These are phyloP conservation scores for Cyprinodon tularosa DNA, from an alignment of 2,113 vertebrate species.

Conservation along the genomic window DNA sequence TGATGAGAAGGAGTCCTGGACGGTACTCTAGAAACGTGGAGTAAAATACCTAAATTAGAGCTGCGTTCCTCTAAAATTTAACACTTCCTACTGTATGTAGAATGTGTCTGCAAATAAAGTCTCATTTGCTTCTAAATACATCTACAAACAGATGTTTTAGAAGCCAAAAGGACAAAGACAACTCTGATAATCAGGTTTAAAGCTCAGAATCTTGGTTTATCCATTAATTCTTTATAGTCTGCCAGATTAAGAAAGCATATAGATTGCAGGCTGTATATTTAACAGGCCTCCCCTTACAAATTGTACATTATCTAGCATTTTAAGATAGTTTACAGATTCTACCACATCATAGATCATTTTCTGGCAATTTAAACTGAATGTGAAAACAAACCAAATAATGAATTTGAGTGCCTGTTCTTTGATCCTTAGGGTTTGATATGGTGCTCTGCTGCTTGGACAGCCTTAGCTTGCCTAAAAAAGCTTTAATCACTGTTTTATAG, in stretches of 20 bases:
- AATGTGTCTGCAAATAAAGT: background rate
- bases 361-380: background rate
- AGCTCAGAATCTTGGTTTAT: background rate
- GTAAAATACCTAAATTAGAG: background rate
- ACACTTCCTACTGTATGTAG: background rate
- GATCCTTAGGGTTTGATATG: background rate
- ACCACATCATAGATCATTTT: background rate
- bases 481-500: background rate
- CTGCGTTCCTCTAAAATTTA: background rate
- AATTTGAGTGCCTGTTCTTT: background rate
- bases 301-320: no score
- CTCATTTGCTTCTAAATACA: background rate
- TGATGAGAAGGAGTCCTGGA: background rate
- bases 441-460: background rate
- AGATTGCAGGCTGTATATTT: background rate
- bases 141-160: background rate
- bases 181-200: background rate
- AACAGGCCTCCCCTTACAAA: no score
- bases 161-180: background rate
- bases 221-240: background rate
- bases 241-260: background rate
- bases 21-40: background rate
- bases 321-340: background rate
- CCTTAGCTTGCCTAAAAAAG: background rate
- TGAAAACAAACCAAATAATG: background rate